These are phyloP conservation scores for Larimichthys polyactis DNA, from an alignment of 2,113 vertebrate genomes.

Conservation along the genomic window DNA sequence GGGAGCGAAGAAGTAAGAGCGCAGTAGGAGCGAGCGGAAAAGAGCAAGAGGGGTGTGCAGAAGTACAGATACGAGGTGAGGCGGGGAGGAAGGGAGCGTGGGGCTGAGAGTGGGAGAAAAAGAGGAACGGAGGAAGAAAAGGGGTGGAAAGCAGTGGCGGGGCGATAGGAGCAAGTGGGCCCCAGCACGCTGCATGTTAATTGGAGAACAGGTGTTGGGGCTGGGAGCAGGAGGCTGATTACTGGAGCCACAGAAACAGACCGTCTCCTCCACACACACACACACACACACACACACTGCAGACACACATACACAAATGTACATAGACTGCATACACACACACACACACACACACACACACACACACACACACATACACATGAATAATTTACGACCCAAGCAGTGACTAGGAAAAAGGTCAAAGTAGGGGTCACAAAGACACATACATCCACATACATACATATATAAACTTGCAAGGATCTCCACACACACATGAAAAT, in stretches of 20 bases:
- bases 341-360: constrained; percentile 67
- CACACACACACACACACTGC: constrained; percentile 43
- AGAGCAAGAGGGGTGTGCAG: constrained; percentile 21
- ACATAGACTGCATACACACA: constrained; percentile 33
- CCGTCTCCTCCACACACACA: constrained; percentile 47
- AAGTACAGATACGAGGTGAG: constrained; percentile 28
- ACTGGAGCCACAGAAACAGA: constrained; percentile 77
- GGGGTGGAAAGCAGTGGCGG: constrained; percentile 59
- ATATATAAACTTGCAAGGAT: constrained; percentile 65
- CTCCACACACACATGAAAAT: constrained; percentile 40
- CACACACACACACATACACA: constrained; percentile 65
- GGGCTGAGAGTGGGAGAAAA: constrained; percentile 26
- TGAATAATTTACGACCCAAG: constrained; percentile 84
- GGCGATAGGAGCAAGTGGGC: constrained; percentile 67
- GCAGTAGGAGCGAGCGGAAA: constrained; percentile 26
- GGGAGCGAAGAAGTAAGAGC: constrained; percentile 49
- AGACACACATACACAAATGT: constrained; percentile 23
- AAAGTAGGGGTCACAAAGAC: constrained; percentile 77
- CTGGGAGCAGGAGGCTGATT: constrained; percentile 83
- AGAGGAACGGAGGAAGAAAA: constrained; percentile 41
- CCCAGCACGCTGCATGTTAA: constrained; percentile 81
- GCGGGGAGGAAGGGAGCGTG: constrained; percentile 44
- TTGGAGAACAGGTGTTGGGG: constrained; percentile 86
- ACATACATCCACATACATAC: constrained; percentile 75
- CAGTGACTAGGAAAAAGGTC: constrained; percentile 79